Conservation (phyloP, 2,113 vertebrate species). For the Anas platyrhynchos region DNA sequence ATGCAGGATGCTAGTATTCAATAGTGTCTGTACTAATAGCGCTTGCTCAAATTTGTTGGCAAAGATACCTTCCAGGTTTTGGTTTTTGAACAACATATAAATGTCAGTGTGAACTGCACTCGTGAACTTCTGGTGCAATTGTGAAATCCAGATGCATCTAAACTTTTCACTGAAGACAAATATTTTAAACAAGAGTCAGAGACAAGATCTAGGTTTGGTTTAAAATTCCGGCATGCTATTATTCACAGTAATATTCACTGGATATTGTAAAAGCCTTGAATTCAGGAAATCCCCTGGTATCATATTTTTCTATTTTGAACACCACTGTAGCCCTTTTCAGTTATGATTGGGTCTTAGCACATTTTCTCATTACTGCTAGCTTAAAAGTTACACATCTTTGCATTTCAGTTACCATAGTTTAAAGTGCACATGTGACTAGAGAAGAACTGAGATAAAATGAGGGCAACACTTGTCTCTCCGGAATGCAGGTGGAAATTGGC, state of each 20-base stretch:
- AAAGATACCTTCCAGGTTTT: not conserved
- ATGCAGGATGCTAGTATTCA: slow-evolving; percentile 11
- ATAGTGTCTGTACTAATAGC: slow-evolving; percentile 8
- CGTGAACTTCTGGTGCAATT: not conserved
- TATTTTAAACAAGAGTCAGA: not conserved
- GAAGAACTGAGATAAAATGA: not conserved
- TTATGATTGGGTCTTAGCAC: not conserved
- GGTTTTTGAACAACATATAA: not conserved
- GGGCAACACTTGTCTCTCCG: not conserved
- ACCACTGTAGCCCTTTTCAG: not conserved
- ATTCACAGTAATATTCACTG: not conserved
- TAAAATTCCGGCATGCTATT: not conserved
- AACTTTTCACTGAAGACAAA: not conserved
- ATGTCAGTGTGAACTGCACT: not conserved
- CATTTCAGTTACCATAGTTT: not conserved
- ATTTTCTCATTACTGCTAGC: not conserved
- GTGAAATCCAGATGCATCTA: not conserved
- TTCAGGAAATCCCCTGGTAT: not conserved
- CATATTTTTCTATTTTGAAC: not conserved
- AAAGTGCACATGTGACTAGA: not conserved
- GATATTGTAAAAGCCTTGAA: not conserved
- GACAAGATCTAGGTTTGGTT: not conserved
- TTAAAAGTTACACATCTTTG: not conserved
- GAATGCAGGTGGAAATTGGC: not conserved
- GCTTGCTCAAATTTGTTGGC: not conserved